Evolutionary conservation across 2,113 vertebrate species (phyloP).

Genomic region (Varanus komodoensis): DNA sequence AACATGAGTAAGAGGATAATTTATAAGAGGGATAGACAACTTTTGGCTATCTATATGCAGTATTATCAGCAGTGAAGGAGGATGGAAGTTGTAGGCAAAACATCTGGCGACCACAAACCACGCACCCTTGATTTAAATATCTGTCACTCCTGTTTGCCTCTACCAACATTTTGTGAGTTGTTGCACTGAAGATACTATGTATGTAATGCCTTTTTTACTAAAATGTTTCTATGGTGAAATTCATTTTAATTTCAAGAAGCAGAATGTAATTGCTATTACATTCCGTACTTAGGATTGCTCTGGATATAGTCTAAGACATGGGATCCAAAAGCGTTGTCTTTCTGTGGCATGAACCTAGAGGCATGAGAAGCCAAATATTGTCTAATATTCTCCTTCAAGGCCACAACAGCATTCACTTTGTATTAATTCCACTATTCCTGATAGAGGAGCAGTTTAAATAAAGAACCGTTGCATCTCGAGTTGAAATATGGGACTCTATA

Average conservation of each 20-base stretch:
- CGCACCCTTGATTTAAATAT: conserved; percentile 41
- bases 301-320: conserved; percentile 23
- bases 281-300: conserved; percentile 40
- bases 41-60: background rate
- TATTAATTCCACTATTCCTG: conserved; percentile 2
- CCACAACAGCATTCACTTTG: background rate
- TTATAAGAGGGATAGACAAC: too few species aligned
- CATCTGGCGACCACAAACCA: too few species aligned
- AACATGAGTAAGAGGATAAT: too few species aligned
- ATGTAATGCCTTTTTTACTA: conserved; percentile 40
- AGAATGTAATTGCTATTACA: background rate
- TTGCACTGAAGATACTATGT: conserved; percentile 26
- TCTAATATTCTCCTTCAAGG: background rate
- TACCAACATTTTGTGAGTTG: conserved; percentile 43
- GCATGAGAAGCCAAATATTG: background rate
- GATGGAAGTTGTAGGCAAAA: too few species aligned
- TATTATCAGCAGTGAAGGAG: background rate
- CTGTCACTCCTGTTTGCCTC: conserved; percentile 37
- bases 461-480: background rate
- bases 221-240: conserved; percentile 48
- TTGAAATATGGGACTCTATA: background rate
- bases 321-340: conserved; percentile 31
- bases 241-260: conserved; percentile 45
- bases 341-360: background rate
- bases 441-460: conserved; percentile 11